Conservation (phyloP, 2,888 invertebrate species). For the Athripsodes cinereus region DNA sequence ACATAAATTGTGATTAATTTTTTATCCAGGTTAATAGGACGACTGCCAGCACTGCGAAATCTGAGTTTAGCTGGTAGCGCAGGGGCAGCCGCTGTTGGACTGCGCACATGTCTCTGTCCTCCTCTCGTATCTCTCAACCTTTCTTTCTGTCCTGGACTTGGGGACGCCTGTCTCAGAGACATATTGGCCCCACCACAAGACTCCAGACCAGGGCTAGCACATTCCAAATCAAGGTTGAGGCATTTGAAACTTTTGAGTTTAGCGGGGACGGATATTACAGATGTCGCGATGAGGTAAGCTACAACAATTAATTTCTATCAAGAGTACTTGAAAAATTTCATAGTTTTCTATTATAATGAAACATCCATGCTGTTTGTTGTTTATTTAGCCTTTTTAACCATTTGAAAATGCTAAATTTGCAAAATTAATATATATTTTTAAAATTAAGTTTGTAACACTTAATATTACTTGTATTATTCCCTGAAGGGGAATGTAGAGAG, state of each 20-base stretch:
- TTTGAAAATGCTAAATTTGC: too few species aligned
- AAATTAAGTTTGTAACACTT: too few species aligned
- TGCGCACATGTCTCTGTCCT: slow-evolving; percentile 77
- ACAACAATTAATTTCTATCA: background rate
- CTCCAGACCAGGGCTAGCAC: slow-evolving; percentile 69
- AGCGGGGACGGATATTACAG: slow-evolving; percentile 85
- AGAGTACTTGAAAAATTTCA: too few species aligned
- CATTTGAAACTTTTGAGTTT: slow-evolving; percentile 69
- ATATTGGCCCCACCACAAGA: slow-evolving; percentile 83
- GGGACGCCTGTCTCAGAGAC: slow-evolving; percentile 78
- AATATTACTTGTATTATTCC: too few species aligned
- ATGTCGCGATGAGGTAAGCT: slow-evolving; percentile 61
- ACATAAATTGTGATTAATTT: too few species aligned
- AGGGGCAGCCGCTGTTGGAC: slow-evolving; percentile 70
- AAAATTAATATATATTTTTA: too few species aligned
- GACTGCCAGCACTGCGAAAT: slow-evolving; percentile 76
- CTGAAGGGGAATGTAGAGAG: too few species aligned
- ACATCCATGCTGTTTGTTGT: too few species aligned
- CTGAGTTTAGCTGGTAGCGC: slow-evolving; percentile 73
- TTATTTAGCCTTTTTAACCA: too few species aligned
- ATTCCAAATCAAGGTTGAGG: slow-evolving; percentile 69
- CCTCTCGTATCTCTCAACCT: slow-evolving; percentile 72
- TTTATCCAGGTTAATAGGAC: slow-evolving; percentile 59
- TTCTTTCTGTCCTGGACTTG: slow-evolving; percentile 79
- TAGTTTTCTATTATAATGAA: too few species aligned